phyloP scores from a whole-genome alignment of 2,113 vertebrate genomes.

The Alces alces region DNA sequence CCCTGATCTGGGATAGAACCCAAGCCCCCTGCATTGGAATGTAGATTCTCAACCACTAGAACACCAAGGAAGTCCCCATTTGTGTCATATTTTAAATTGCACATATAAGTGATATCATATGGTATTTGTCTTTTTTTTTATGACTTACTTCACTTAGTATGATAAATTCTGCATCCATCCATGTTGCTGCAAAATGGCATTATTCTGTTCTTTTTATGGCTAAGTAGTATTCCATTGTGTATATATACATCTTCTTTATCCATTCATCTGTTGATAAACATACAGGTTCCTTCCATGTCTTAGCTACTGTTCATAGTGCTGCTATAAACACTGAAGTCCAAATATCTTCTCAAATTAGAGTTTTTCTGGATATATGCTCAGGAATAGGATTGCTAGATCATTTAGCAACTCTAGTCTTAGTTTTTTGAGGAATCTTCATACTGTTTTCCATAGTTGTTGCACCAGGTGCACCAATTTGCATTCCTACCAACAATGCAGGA shows the following conservation, averaged over 20 bases:
- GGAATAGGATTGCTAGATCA: neutral
- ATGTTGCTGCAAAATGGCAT: neutral
- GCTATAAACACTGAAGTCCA: neutral
- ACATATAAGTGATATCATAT: neutral
- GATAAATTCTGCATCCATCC: neutral
- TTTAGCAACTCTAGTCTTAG: neutral
- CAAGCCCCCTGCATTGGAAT: neutral
- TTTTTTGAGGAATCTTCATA: neutral
- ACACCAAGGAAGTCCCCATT: neutral
- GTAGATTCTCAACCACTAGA: neutral
- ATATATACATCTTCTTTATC: neutral
- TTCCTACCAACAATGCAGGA: neutral
- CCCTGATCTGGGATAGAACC: neutral
- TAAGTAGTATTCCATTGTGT: neutral
- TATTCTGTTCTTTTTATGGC: neutral
- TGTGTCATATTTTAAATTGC: neutral
- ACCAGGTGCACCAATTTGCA: neutral
- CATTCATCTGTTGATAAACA: neutral
- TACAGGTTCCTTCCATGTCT: neutral
- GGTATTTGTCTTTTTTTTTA: neutral
- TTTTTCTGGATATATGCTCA: neutral
- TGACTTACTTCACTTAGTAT: neutral
- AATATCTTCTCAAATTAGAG: neutral
- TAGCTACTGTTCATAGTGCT: neutral
- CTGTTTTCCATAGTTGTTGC: neutral